phyloP scores from a whole-genome alignment of 1,140 invertebrate genomes.

The Drosophila mauritiana region DNA sequence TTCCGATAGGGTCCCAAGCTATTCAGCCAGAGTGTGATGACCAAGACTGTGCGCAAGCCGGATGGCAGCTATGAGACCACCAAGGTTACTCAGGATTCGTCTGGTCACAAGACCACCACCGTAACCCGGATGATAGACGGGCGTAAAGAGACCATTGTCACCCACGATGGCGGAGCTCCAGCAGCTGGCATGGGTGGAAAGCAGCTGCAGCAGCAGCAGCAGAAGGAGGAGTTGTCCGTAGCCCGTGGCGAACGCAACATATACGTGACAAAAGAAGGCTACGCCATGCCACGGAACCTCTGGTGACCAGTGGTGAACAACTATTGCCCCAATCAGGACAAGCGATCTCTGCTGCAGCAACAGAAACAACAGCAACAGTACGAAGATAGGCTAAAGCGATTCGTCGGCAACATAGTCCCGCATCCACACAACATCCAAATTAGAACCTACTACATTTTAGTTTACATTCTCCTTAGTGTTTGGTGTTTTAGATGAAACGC shows the following conservation, averaged over 20 bases:
- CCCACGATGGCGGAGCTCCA: constrained; percentile 42
- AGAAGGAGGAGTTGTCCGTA: constrained; percentile 4
- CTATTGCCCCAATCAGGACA: constrained; percentile 76
- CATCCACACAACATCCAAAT: constrained; percentile 73
- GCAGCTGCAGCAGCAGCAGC: neutral
- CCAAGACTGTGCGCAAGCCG: constrained; percentile 79
- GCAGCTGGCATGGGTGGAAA: constrained; percentile 31
- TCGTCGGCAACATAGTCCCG: constrained; percentile 77
- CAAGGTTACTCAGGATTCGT: constrained; percentile 74
- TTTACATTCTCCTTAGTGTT: constrained; percentile 82
- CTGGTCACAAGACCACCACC: constrained; percentile 78
- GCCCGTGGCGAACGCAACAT: constrained; percentile 69
- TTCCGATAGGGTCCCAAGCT: constrained; percentile 73
- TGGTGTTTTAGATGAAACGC: constrained; percentile 85
- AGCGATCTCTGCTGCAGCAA: constrained; percentile 62
- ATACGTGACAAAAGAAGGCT: constrained; percentile 84
- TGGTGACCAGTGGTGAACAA: constrained; percentile 84
- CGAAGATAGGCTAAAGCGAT: constrained; percentile 66
- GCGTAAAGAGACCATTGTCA: constrained; percentile 69
- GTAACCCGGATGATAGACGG: constrained; percentile 75
- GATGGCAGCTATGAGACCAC: constrained; percentile 82
- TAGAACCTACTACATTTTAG: constrained; percentile 82
- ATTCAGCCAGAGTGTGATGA: constrained; percentile 84
- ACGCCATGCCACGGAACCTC: constrained; percentile 83
- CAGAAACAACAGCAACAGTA: constrained; percentile 61